A percentile compares a stretch with the other conserved stretches of the same genome.
Conservation (phyloP, 2,888 invertebrate genomes). For the Periphyllus acericola region DNA sequence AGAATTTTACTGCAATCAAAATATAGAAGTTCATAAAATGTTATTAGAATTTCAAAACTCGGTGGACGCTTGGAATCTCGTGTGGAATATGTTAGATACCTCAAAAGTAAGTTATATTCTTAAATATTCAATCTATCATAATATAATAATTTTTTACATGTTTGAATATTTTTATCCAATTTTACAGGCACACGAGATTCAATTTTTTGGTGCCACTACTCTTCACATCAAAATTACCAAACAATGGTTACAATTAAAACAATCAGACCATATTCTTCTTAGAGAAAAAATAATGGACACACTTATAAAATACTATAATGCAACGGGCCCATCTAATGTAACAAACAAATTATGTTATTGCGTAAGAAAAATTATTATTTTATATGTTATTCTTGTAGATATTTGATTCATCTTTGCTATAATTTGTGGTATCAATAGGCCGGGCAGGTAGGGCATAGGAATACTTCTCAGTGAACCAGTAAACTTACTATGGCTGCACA, state of each 20-base stretch:
- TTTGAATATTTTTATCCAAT: constrained; percentile 6
- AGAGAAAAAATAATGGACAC: constrained; percentile 58
- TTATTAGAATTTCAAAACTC: constrained; percentile 85
- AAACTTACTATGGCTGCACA: not conserved
- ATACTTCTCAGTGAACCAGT: not conserved
- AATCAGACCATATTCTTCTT: constrained; percentile 43
- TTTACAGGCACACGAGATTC: constrained; percentile 84
- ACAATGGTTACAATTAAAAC: constrained; percentile 78
- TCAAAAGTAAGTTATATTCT: constrained; percentile 74
- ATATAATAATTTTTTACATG: no score
- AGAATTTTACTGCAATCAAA: constrained; percentile 58
- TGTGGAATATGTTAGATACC: constrained; percentile 87
- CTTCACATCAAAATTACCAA: constrained; percentile 88
- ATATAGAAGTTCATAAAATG: constrained; percentile 63
- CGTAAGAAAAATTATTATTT: constrained; percentile 65
- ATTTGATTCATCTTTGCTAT: no score
- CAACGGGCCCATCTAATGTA: constrained; percentile 47
- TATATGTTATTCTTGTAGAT: not conserved
- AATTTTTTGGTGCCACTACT: constrained; percentile 93
- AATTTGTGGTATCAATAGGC: not conserved
- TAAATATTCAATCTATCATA: not conserved
- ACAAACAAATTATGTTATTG: constrained; percentile 58
- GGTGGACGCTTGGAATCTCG: constrained; percentile 90
- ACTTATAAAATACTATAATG: constrained; percentile 51
- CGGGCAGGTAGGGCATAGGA: no score